Base-by-base conservation (phyloP, 1,140 invertebrate genomes). In the Triops cancriformis region DNA sequence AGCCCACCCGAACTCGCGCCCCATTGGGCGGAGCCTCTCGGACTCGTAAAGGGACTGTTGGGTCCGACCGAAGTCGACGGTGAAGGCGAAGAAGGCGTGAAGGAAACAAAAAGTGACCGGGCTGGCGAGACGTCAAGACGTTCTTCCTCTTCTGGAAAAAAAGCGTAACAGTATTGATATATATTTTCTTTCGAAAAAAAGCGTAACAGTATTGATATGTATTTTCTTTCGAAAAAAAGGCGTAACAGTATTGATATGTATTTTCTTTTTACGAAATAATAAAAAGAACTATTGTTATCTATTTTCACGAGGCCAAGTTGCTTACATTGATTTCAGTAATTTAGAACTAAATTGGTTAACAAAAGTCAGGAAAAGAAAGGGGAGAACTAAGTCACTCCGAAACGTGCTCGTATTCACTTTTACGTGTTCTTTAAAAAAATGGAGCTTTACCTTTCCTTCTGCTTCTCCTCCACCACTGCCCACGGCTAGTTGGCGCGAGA, bases 401-500 rank as follows among this genome's bases (percentile, higher is more conserved):
- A 37, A 37, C 2, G 2, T 37, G 31, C 7, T 37, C 31, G 2
- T 37, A 4, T 37, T 7, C 31, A 7, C 31, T 4, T 37, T 37
- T 37, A 37, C 7, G 1, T 28, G 10, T 28, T 10, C 26, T 9
- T 11, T 26, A 79, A 77, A 77, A 77, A 64, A 11, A 51, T 18
- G 64, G 76, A 64, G 26, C 23, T 76, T 76, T 3, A 76, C 75
- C 75, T 76, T 89, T 87, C 85, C 88, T 90, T 80, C 87, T 85
- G 80, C 86, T 87, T 80, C 85, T 85, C 81, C 87, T 87, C 89
- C 90, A 90, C 80, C 89, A 81, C 2, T 78, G 72, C 41, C 81
- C 83, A 28, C 82, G 80, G 78, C 84, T 86, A 11, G 83, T 81
- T n/a, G 73, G 73, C n/a, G 74, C 18, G 1, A 64, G 23, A 14